Percentiles rank a stretch among this genome's conserved stretches.
phyloP scores from a whole-genome alignment of 2,888 invertebrate species.

The Chrysotoxum bicinctum region DNA sequence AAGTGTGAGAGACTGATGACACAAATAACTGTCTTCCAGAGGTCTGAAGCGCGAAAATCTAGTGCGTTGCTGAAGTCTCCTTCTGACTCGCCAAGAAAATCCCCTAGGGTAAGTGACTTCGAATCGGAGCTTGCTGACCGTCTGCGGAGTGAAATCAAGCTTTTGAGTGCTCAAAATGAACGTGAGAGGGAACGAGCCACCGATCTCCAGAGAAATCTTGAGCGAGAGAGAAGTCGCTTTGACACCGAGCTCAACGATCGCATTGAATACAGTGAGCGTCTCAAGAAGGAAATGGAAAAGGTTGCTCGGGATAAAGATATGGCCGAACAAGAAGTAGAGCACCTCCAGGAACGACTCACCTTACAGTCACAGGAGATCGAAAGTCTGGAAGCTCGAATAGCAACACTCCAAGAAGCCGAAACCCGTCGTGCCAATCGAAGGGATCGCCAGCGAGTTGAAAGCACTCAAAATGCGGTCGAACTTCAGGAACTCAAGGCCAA shows the following conservation, averaged over 20 bases:
- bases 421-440: conserved; percentile 78
- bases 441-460: conserved; percentile 79
- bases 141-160: conserved; percentile 82
- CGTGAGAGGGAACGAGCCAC: conserved; percentile 82
- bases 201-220: conserved; percentile 82
- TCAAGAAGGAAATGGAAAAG: conserved; percentile 81
- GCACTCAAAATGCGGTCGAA: conserved; percentile 78
- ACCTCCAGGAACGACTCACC: conserved; percentile 79
- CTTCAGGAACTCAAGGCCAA: conserved; percentile 78
- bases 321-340: conserved; percentile 79
- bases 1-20: conserved; percentile 82
- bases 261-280: conserved; percentile 80
- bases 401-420: conserved; percentile 80
- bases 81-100: conserved; percentile 80
- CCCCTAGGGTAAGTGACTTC: conserved; percentile 77
- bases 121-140: conserved; percentile 83
- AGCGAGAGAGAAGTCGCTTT: conserved; percentile 81
- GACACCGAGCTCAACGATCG: conserved; percentile 80
- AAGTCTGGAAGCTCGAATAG: conserved; percentile 82
- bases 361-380: conserved; percentile 81
- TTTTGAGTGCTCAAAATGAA: conserved; percentile 83
- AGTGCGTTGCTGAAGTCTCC: conserved; percentile 79
- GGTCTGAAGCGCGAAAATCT: conserved; percentile 79
- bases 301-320: conserved; percentile 79
- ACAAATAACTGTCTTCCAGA: conserved; percentile 80